Conservation (phyloP, 2,797 vertebrate species). For the Ateles fusciceps region DNA sequence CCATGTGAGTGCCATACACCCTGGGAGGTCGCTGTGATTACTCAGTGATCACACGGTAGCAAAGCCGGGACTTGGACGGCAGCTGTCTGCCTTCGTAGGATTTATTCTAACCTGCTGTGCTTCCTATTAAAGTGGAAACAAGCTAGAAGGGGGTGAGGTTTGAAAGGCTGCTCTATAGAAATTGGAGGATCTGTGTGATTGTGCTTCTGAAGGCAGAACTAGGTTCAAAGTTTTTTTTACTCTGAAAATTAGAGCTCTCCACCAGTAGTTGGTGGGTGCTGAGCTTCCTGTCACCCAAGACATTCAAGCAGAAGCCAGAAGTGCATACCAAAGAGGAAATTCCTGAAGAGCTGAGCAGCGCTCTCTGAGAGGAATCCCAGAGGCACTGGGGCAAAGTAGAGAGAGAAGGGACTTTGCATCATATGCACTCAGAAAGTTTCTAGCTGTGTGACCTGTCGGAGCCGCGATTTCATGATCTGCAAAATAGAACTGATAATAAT, state of each 20-base stretch:
- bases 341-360: not conserved
- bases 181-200: not conserved
- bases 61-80: not conserved
- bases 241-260: not conserved
- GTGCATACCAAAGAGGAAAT: not conserved
- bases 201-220: not conserved
- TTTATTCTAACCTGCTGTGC: too few relatives aligned
- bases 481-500: not conserved
- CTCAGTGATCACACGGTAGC: accelerated
- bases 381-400: not conserved
- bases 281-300: not conserved
- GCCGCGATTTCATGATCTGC: not conserved
- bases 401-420: not conserved
- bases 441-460: not conserved
- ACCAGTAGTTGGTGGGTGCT: not conserved
- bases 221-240: not conserved
- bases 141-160: not conserved
- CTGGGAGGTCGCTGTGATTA: not conserved
- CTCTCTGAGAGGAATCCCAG: not conserved
- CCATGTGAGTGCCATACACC: not conserved
- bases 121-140: not conserved
- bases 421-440: not conserved
- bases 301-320: not conserved
- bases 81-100: not conserved
- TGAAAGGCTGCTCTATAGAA: not conserved